Evolutionary conservation across 2,888 invertebrate genomes (phyloP).

Genomic region (Andrena camellia): DNA sequence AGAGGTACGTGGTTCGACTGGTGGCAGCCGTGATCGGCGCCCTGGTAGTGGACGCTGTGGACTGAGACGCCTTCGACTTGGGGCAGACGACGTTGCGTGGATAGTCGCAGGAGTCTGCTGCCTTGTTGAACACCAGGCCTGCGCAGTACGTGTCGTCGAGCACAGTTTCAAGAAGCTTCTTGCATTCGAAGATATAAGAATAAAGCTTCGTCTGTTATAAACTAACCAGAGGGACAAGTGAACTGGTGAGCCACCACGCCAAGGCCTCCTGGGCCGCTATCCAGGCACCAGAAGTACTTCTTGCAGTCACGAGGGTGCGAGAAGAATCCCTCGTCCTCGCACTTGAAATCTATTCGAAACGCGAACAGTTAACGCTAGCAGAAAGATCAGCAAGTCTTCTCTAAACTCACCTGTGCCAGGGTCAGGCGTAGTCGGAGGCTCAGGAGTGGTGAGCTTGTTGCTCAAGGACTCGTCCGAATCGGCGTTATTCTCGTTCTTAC

Average conservation of each 20-base stretch:
- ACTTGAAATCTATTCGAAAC: conserved; percentile 91
- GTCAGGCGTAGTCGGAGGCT: conserved; percentile 95
- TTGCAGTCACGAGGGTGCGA: conserved; percentile 96
- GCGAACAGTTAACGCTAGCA: background rate
- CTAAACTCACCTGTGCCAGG: conserved; percentile 90
- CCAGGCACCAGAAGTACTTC: conserved; percentile 97
- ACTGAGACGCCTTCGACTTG: conserved; percentile 86
- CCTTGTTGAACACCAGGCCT: conserved; percentile 96
- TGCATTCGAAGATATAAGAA: too few species aligned
- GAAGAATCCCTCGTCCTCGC: conserved; percentile 97
- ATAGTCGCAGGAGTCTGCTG: conserved; percentile 96
- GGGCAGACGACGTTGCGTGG: conserved; percentile 94
- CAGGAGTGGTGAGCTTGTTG: conserved; percentile 88
- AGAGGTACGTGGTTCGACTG: conserved; percentile 85
- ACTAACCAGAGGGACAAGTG: conserved; percentile 94
- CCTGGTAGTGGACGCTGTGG: conserved; percentile 85
- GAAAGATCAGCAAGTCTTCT: background rate
- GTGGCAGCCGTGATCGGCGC: conserved; percentile 84
- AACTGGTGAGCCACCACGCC: conserved; percentile 97
- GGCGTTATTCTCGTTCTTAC: conserved; percentile 45
- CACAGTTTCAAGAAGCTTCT: background rate
- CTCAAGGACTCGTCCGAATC: conserved; percentile 78
- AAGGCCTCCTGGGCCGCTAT: conserved; percentile 94
- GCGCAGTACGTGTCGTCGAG: conserved; percentile 42
- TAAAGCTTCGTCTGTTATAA: background rate